Conservation (phyloP, 92 coral and sea anemone species). For the Palythoa caribaeorum region DNA sequence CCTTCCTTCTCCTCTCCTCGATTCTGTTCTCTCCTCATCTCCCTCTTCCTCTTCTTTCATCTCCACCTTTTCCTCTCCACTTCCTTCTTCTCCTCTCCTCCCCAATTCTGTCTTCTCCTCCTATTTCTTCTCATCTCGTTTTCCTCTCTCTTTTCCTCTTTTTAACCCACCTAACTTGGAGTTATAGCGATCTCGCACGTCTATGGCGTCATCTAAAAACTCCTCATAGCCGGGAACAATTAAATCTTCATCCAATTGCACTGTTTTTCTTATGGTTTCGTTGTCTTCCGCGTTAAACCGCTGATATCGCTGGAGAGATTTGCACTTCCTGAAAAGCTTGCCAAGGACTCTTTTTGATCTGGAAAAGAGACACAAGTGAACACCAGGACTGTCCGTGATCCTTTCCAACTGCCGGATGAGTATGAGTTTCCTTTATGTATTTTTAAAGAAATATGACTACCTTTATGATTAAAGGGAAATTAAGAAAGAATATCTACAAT, state of each 20-base stretch:
- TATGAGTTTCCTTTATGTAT: no score
- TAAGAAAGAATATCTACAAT: no score
- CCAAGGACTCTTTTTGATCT: constrained; percentile 90
- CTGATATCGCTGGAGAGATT: constrained; percentile 83
- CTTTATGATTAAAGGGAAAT: no score
- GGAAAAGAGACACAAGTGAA: not conserved
- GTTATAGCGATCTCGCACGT: constrained; percentile 71
- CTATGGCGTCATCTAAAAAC: constrained; percentile 76
- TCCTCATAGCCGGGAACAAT: constrained; percentile 75
- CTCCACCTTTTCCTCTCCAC: not conserved
- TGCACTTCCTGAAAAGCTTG: constrained; percentile 89
- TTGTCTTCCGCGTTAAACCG: constrained; percentile 72
- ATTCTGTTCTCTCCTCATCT: not conserved
- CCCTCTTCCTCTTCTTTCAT: not conserved
- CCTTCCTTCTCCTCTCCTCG: not conserved
- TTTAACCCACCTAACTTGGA: constrained; percentile 61
- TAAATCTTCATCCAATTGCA: constrained; percentile 74
- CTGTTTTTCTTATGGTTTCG: constrained; percentile 5
- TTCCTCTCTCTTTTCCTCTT: not conserved
- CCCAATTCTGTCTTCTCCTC: no score
- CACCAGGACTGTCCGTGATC: no score
- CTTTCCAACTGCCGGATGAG: no score
- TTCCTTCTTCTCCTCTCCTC: not conserved
- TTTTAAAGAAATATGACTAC: no score
- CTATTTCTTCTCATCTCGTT: not conserved